Conservation (phyloP, 1,140 invertebrate genomes). For the Megalopta genalis region DNA sequence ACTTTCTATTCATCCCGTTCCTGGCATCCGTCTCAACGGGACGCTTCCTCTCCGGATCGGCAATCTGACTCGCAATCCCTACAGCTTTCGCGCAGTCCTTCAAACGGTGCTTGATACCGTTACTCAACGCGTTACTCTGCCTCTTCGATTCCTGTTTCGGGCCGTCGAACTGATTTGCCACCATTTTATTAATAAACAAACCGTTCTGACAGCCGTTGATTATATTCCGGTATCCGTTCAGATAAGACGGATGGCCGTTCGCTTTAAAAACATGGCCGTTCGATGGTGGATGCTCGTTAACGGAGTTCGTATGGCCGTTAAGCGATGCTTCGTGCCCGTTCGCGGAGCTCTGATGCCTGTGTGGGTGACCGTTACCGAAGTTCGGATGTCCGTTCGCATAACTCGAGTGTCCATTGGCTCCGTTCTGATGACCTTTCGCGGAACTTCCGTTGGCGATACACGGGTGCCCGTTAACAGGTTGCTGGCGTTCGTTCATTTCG, state of each 20-base stretch:
- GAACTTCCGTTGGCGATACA: neutral
- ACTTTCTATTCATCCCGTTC: constrained; percentile 9
- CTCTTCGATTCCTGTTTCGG: neutral
- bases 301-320: constrained; percentile 8
- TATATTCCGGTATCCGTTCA: constrained; percentile 19
- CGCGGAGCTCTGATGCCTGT: neutral
- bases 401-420: constrained; percentile 13
- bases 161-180: neutral
- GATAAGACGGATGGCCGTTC: neutral
- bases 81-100: neutral
- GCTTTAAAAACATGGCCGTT: constrained; percentile 11
- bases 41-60: constrained; percentile 31
- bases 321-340: constrained; percentile 15
- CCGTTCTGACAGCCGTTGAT: constrained; percentile 19
- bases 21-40: constrained; percentile 8
- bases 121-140: neutral
- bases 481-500: constrained; percentile 40
- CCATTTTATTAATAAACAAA: constrained; percentile 31
- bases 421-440: constrained; percentile 26
- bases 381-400: constrained; percentile 10
- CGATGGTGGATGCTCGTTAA: constrained; percentile 7
- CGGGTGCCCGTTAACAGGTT: neutral
- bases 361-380: constrained; percentile 16
- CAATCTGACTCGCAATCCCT: constrained; percentile 15
- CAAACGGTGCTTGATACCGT: neutral